Conservation (phyloP, 2,888 invertebrate species). For the Cantharis nigra region DNA sequence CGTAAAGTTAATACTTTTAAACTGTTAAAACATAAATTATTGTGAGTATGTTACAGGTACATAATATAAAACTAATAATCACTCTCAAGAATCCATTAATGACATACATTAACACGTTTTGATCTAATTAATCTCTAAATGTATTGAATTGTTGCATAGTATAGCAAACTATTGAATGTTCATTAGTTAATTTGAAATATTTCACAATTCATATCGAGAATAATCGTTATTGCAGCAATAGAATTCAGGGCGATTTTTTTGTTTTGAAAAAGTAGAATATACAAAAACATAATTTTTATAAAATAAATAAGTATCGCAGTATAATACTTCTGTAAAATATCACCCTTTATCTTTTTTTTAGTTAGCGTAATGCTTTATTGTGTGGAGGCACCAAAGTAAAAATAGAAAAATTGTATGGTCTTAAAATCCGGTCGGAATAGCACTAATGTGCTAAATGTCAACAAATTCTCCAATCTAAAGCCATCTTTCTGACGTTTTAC, state of each 20-base stretch:
- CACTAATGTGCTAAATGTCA: too few relatives aligned
- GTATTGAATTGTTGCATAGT: neutral
- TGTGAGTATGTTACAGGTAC: too few relatives aligned
- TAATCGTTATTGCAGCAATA: neutral
- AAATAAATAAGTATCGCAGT: neutral
- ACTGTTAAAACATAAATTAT: too few relatives aligned
- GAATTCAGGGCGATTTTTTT: neutral
- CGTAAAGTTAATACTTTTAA: too few relatives aligned
- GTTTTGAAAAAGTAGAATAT: neutral
- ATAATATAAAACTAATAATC: neutral
- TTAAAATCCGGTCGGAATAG: too few relatives aligned
- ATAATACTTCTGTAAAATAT: neutral
- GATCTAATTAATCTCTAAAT: neutral
- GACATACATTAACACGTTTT: too few relatives aligned
- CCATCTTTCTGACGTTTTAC: too few relatives aligned
- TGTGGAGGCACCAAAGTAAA: neutral
- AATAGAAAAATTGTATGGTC: neutral
- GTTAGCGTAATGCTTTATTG: too few relatives aligned
- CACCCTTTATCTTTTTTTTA: too few relatives aligned
- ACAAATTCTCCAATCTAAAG: too few relatives aligned
- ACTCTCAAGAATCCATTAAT: neutral
- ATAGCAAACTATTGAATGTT: too few relatives aligned
- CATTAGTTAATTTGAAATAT: neutral
- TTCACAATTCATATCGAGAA: neutral
- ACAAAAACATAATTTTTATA: neutral